Conservation (phyloP, 2,888 invertebrate genomes). For the Clunio marinus region DNA sequence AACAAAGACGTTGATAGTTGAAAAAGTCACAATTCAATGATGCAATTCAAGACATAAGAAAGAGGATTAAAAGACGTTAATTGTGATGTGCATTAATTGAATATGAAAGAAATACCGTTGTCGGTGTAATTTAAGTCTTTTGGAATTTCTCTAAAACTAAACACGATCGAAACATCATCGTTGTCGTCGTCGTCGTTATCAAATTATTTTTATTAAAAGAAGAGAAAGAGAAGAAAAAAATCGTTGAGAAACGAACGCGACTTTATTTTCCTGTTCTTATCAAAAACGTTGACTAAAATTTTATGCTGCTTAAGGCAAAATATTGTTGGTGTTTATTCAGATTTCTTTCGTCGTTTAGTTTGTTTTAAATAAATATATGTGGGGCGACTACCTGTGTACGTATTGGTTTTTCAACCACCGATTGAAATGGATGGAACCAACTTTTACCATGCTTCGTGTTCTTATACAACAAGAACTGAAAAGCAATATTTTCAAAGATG, state of each 20-base stretch:
- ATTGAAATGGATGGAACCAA: not conserved
- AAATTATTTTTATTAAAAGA: not conserved
- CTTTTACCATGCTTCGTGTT: slow-evolving; percentile 9
- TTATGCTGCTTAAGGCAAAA: not conserved
- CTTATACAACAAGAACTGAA: slow-evolving; percentile 16
- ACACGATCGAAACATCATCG: slow-evolving; percentile 22
- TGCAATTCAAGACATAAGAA: slow-evolving; percentile 2
- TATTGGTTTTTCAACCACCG: slow-evolving; percentile 6
- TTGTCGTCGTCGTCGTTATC: slow-evolving; percentile 2
- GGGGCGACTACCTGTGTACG: not conserved
- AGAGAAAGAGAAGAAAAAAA: not conserved
- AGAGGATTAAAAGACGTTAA: no score
- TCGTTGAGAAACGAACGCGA: slow-evolving; percentile 11
- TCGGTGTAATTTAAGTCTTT: not conserved
- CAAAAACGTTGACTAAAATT: slow-evolving; percentile 1
- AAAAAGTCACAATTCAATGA: slow-evolving; percentile 11
- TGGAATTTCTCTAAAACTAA: not conserved
- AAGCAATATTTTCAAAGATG: slow-evolving; percentile 11
- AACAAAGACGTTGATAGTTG: not conserved
- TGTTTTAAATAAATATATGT: not conserved
- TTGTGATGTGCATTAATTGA: not conserved
- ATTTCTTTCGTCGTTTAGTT: not conserved
- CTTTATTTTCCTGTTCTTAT: no score
- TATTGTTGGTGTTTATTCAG: not conserved
- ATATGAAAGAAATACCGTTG: slow-evolving; percentile 18